Evolutionary conservation across 2,888 invertebrate species (phyloP).

Genomic region (Dyspetes luteomarginatus): DNA sequence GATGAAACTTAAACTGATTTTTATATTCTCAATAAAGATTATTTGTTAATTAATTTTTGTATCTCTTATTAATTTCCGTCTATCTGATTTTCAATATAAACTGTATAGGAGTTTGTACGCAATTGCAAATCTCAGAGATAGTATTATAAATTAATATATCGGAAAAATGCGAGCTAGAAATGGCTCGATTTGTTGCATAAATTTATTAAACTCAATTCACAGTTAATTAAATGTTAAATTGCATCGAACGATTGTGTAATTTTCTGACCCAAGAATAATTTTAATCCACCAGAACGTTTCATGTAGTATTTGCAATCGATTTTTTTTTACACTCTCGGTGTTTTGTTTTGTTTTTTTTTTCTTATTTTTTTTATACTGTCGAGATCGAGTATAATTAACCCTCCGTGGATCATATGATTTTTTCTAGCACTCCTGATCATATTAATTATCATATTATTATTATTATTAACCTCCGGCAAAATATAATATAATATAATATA

Average conservation of each 20-base stretch:
- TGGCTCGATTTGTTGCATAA: not conserved
- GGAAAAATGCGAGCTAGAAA: not conserved
- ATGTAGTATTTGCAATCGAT: slow-evolving; percentile 9
- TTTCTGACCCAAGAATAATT: not conserved
- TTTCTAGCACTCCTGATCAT: too few relatives aligned
- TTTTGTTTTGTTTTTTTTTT: not conserved
- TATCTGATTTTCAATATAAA: not conserved
- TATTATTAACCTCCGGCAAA: slow-evolving; percentile 32
- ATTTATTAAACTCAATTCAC: slow-evolving; percentile 16
- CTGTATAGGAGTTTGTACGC: not conserved
- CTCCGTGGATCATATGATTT: too few relatives aligned
- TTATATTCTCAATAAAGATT: too few relatives aligned
- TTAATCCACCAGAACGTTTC: not conserved
- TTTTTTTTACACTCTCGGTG: slow-evolving; percentile 5
- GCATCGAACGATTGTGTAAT: not conserved
- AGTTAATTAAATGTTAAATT: slow-evolving; percentile 7
- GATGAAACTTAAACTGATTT: too few relatives aligned
- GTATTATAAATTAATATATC: slow-evolving; percentile 6
- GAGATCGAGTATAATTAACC: slow-evolving; percentile 28
- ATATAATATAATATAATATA: slow-evolving; percentile 36
- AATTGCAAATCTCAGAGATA: not conserved
- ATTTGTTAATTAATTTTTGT: not conserved
- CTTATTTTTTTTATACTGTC: not conserved
- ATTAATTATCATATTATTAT: too few relatives aligned
- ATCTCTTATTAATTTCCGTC: not conserved